Evolutionary conservation across 2,888 invertebrate genomes (phyloP), one percentile per base, ranked within the genome.

Genomic region (Eupithecia vulgata): DNA sequence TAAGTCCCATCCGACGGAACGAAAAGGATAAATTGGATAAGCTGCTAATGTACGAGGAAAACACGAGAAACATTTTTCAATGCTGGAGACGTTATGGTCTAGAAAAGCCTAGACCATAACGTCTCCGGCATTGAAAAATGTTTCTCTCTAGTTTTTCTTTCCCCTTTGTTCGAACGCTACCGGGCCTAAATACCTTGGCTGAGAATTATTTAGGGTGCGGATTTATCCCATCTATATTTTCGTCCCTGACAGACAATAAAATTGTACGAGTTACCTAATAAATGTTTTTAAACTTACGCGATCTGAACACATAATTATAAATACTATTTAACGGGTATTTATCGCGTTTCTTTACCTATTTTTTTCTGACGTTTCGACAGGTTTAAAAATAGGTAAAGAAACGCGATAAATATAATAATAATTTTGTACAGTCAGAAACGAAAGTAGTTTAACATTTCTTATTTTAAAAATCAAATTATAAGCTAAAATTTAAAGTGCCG

Each of bases 11-110:
- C 30, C 61, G 12, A 57, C 68, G 40, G 35, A 67, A 57, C 66
- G 17, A 64, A 74, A 17, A 35, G 12, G 25, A 74, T 64, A 64
- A 68, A 74, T 68, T 68, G 73, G 67, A 45, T 70, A 59, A 73
- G 67, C 62, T 57, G 67, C 15, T 42, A 70, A 70, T 70, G 34
- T 57, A 68, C n/a, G 66, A 68, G 57, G 57, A 68, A 40, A 57
- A 59, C 13, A 68, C 61, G 61, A 61, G 34, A 34, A 17, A 61
- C 61, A 61, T 61, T 61, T 61, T 61, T 61, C 61, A 61, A 34
- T 34, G 61, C 34, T 34, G 8, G 34, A 35, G 34, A 61, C 61
- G 30, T 61, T 34, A n/a, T 30, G 30, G 61, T 34, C 17, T 61
- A 35, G 15, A 61, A n/a, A n/a, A n/a, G n/a, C n/a, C n/a, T n/a